Conservation (phyloP, 2,888 invertebrate genomes). For the Acleris holmiana region DNA sequence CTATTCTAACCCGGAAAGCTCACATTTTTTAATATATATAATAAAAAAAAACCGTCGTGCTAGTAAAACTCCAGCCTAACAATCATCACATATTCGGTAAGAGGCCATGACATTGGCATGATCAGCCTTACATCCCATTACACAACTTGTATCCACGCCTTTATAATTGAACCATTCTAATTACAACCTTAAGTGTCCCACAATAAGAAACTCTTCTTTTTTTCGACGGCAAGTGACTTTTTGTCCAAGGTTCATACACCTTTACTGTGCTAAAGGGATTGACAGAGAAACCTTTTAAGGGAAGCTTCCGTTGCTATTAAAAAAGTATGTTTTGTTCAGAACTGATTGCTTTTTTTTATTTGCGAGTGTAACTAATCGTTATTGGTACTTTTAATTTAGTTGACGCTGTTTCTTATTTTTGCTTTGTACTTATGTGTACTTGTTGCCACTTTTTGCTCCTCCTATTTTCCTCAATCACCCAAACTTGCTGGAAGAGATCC, state of each 20-base stretch:
- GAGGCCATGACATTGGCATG: slow-evolving; percentile 50
- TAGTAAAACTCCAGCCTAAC: slow-evolving; percentile 16
- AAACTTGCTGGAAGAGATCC: no score
- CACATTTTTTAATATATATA: no score
- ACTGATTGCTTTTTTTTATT: no score
- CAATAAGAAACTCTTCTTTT: not conserved
- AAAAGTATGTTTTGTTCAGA: not conserved
- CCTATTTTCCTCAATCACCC: no score
- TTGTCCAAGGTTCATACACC: slow-evolving; percentile 10
- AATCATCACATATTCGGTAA: slow-evolving; percentile 48
- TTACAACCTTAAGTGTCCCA: not conserved
- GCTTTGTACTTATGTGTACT: no score
- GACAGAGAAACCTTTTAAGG: slow-evolving; percentile 14
- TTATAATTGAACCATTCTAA: slow-evolving; percentile 1
- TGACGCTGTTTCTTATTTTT: no score
- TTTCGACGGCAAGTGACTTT: not conserved
- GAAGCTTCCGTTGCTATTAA: slow-evolving; percentile 4
- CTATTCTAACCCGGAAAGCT: no score
- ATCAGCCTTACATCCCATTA: slow-evolving; percentile 27
- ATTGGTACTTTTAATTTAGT: no score
- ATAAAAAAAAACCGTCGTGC: not conserved
- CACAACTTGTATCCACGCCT: not conserved
- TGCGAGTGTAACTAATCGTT: no score
- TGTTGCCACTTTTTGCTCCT: no score
- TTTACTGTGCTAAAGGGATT: slow-evolving; percentile 19